Conservation (phyloP, 2,888 invertebrate species). For the Actias luna region DNA sequence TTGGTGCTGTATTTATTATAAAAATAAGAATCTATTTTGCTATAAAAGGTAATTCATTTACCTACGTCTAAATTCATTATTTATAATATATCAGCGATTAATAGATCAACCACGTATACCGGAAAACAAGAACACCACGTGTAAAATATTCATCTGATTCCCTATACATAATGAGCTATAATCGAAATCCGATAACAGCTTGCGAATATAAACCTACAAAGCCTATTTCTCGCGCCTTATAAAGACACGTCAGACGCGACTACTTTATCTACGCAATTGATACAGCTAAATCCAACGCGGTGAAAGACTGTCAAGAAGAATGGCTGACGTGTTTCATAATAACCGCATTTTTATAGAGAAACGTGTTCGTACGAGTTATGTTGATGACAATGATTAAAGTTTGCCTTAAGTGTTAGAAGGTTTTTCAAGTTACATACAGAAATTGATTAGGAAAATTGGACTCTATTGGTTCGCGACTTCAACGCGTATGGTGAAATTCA, state of each 20-base stretch:
- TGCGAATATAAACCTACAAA: background rate
- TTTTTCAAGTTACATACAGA: background rate
- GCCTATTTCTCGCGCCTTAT: background rate
- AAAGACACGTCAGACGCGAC: background rate
- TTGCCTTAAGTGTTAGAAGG: background rate
- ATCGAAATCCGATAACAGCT: background rate
- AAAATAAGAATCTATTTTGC: too few relatives aligned
- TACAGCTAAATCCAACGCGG: background rate
- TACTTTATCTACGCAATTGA: background rate
- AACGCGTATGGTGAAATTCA: too few relatives aligned
- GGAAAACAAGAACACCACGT: too few relatives aligned
- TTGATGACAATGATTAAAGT: background rate
- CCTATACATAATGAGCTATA: background rate
- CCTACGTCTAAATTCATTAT: too few relatives aligned
- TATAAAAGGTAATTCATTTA: too few relatives aligned
- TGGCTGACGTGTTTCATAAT: slow-evolving; percentile 2
- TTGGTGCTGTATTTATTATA: too few relatives aligned
- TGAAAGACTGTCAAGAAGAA: background rate
- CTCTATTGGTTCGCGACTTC: too few relatives aligned
- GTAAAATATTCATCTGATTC: background rate
- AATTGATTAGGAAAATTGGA: too few relatives aligned
- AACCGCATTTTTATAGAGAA: slow-evolving; percentile 6
- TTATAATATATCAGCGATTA: too few relatives aligned
- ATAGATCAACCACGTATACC: background rate
- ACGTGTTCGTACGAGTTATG: background rate